Base-by-base conservation (phyloP, 2,113 vertebrate species). In the Ictalurus punctatus region DNA sequence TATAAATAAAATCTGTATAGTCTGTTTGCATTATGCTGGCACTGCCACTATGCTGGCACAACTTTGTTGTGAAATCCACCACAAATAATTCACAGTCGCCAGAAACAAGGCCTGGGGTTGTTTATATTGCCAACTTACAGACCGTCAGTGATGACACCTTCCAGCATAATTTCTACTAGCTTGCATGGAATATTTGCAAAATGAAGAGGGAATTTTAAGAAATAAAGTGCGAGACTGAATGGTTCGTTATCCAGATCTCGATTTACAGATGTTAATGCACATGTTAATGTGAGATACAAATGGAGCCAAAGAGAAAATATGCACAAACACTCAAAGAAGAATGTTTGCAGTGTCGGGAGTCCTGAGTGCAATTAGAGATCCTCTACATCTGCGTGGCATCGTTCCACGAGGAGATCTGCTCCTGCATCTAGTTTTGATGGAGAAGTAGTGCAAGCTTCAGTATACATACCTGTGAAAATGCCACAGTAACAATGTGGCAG, bases 341-440 rank as follows among this genome's bases (percentile, higher is more conserved):
- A 73, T 44, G 30, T 82, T 88, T 59, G 78, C 61, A 19, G 63
- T 85, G 87, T 86, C 87, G 54, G 67, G 71, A 86, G 79, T 86
- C 56, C 9, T 63, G 21, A 73, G 80, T 30, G 78, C 59, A 78
- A 86, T 54, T 59, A 19, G 63, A 85, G 44, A 85, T 88, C 83
- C 83, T 83, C n/a, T 58, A 80, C 7, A 37, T n/a, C 37, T 82
- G 67, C 0, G 87, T 86, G 86, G 63, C 84, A 83, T 83, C 52
- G 82, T 84, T 85, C 63, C 34, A 21, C 21, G 27, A 89, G 90
- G 69, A 83, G 71, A 79, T 73, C 78, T 80, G 87, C 65, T 88
- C 78, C 44, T 34, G 56, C 76, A 40, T 69, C 69, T 54, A 74
- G 85, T 12, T 71, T 87, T 59, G 67, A 56, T 48, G 44, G 65